Evolutionary conservation across 2,113 vertebrate species (phyloP).

Genomic region (Tragelaphus buxtoni): DNA sequence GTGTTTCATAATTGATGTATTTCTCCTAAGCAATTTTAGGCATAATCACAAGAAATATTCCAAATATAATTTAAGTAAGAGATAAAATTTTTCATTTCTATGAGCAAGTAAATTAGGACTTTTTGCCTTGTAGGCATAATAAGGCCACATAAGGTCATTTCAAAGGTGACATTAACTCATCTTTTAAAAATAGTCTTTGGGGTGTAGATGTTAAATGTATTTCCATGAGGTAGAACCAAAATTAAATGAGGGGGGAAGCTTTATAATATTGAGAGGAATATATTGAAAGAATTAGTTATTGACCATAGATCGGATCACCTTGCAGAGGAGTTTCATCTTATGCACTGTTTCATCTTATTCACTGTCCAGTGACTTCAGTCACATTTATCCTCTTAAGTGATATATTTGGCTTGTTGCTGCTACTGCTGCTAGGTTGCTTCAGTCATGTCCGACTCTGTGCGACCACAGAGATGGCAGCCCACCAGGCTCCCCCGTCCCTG

Average conservation of each 20-base stretch:
- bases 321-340: neutral
- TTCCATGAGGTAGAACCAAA: neutral
- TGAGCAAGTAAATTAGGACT: neutral
- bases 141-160: neutral
- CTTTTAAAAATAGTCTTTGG: neutral
- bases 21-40: neutral
- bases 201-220: neutral
- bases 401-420: too few species aligned
- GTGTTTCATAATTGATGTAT: neutral
- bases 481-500: too few species aligned
- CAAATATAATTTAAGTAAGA: neutral
- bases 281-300: neutral
- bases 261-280: neutral
- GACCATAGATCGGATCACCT: rapidly evolving
- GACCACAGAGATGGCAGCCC: too few species aligned
- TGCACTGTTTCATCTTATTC: too few species aligned
- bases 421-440: too few species aligned
- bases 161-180: neutral
- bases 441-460: too few species aligned
- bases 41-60: neutral
- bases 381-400: too few species aligned
- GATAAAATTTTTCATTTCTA: neutral
- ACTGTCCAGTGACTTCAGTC: too few species aligned
- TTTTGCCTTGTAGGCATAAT: neutral
- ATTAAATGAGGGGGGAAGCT: neutral